phyloP scores from a whole-genome alignment of 2,888 invertebrate genomes.

The Labia minor region DNA sequence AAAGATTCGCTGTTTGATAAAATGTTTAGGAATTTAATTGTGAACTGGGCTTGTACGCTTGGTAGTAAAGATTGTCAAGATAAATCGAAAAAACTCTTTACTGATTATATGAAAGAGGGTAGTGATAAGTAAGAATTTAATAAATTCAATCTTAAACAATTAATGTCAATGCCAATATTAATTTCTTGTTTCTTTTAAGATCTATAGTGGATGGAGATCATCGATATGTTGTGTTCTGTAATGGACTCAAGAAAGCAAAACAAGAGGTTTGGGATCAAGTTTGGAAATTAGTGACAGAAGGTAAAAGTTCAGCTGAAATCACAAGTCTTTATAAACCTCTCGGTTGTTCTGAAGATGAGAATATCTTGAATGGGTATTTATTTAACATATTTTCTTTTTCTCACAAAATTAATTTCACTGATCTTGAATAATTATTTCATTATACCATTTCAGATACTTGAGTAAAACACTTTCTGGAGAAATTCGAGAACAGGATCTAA shows the following conservation, averaged over 20 bases:
- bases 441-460: too few species aligned
- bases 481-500: constrained; percentile 60
- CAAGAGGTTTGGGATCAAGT: constrained; percentile 64
- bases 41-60: constrained; percentile 48
- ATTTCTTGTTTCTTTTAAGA: too few species aligned
- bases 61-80: constrained; percentile 43
- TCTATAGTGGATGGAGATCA: constrained; percentile 60
- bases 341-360: constrained; percentile 49
- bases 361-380: constrained; percentile 47
- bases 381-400: too few species aligned
- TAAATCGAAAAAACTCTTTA: constrained; percentile 32
- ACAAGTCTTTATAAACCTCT: constrained; percentile 52
- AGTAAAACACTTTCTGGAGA: too few species aligned
- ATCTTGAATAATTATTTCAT: too few species aligned
- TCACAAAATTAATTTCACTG: too few species aligned
- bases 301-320: constrained; percentile 59
- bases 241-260: constrained; percentile 53
- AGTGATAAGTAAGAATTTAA: too few species aligned
- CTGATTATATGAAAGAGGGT: constrained; percentile 13
- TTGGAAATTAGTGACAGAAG: constrained; percentile 49
- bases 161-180: too few species aligned
- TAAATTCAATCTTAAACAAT: too few species aligned
- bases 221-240: constrained; percentile 61
- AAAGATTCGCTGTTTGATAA: constrained; percentile 43
- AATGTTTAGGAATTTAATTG: constrained; percentile 44